Conservation (phyloP, 1,140 invertebrate genomes). For the Nephila pilipes region DNA sequence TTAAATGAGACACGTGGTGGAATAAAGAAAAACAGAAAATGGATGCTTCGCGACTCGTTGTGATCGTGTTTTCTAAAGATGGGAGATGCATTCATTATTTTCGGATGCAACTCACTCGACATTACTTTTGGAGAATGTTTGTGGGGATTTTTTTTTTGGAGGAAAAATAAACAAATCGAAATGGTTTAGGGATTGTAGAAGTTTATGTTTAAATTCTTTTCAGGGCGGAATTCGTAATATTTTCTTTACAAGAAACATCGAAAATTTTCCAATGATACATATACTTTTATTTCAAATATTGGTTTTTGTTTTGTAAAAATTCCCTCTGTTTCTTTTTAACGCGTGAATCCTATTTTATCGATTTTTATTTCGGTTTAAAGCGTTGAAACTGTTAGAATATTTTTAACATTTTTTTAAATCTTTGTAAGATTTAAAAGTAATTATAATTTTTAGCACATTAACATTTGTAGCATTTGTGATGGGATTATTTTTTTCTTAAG, state of each 20-base stretch:
- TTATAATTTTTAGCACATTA: no score
- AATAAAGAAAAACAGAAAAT: constrained; percentile 15
- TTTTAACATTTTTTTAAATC: no score
- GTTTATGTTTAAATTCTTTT: not conserved
- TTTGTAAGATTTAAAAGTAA: no score
- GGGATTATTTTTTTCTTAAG: no score
- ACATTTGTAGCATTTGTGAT: no score
- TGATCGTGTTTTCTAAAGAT: not conserved
- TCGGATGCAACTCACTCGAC: not conserved
- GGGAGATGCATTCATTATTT: not conserved
- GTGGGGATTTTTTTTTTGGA: not conserved
- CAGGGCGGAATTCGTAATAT: not conserved
- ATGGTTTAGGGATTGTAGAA: not conserved
- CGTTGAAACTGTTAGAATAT: no score
- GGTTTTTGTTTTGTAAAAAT: no score
- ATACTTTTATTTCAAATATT: no score
- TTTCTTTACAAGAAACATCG: not conserved
- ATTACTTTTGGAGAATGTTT: not conserved
- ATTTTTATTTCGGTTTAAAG: no score
- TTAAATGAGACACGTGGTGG: not conserved
- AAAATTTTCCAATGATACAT: no score
- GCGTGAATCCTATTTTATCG: no score
- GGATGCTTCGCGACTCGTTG: not conserved
- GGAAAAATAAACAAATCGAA: not conserved
- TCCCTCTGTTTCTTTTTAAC: no score